These are phyloP conservation scores for Oscheius sp. DNA, from an alignment of 2,888 invertebrate species.

Conservation along the genomic window DNA sequence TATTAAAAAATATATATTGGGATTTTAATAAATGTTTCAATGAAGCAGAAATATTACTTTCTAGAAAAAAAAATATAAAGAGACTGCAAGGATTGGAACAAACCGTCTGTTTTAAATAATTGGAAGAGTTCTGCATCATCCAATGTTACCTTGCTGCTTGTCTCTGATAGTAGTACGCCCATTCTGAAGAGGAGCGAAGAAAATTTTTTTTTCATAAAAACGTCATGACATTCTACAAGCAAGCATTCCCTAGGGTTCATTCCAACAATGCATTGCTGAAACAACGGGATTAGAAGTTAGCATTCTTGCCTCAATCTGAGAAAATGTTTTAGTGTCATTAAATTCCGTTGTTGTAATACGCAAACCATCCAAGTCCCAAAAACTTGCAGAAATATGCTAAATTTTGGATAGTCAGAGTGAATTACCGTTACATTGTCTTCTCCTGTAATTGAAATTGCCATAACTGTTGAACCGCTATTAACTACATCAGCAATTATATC, in stretches of 20 bases:
- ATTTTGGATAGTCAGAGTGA: neutral
- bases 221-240: constrained; percentile 22
- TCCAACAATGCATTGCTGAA: constrained; percentile 44
- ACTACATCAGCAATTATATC: constrained; percentile 55
- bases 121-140: neutral
- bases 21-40: neutral
- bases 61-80: neutral
- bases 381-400: constrained; percentile 47
- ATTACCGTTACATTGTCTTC: constrained; percentile 47
- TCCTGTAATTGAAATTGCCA: constrained; percentile 49
- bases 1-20: constrained; percentile 11
- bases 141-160: no score
- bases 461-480: constrained; percentile 39
- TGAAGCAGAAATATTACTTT: neutral
- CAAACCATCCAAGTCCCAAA: constrained; percentile 54
- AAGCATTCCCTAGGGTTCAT: constrained; percentile 46
- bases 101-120: neutral
- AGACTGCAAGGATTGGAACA: neutral
- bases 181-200: neutral
- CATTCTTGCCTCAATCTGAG: constrained; percentile 44
- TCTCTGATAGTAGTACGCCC: constrained; percentile 8
- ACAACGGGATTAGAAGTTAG: neutral
- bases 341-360: constrained; percentile 52
- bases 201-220: constrained; percentile 13
- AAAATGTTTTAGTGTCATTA: constrained; percentile 53